These are phyloP conservation scores for Apodemus sylvaticus DNA, from an alignment of 2,113 vertebrate species.

Conservation along the genomic window DNA sequence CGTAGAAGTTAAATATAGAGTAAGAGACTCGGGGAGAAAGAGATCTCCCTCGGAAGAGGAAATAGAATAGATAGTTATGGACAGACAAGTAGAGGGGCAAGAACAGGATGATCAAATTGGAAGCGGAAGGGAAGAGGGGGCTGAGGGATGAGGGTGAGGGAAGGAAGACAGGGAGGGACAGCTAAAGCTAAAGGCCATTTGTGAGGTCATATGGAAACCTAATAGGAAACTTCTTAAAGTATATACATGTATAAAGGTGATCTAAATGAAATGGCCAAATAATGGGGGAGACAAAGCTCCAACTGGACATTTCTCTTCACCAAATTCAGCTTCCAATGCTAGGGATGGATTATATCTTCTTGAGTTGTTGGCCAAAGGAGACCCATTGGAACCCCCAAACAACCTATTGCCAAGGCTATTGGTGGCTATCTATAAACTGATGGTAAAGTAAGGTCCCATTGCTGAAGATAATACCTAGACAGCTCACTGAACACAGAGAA, in stretches of 20 bases:
- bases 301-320: neutral
- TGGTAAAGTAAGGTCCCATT: neutral
- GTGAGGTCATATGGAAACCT: neutral
- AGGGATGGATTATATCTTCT: neutral
- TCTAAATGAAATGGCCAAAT: neutral
- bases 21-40: neutral
- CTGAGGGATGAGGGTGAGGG: neutral
- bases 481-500: neutral
- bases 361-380: neutral
- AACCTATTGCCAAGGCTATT: neutral
- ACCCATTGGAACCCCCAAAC: neutral
- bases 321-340: neutral
- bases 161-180: neutral
- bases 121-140: neutral
- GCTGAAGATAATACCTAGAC: too few species aligned
- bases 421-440: neutral
- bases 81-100: neutral
- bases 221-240: neutral
- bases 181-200: neutral
- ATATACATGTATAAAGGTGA: neutral
- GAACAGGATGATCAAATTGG: neutral
- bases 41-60: neutral
- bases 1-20: neutral
- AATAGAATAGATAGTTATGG: neutral
- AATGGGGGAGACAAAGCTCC: too few species aligned